Percentiles rank a stretch among this genome's conserved stretches.
Evolutionary conservation across 2,797 vertebrate species (phyloP).

Genomic region (Sarcoramphus papa): DNA sequence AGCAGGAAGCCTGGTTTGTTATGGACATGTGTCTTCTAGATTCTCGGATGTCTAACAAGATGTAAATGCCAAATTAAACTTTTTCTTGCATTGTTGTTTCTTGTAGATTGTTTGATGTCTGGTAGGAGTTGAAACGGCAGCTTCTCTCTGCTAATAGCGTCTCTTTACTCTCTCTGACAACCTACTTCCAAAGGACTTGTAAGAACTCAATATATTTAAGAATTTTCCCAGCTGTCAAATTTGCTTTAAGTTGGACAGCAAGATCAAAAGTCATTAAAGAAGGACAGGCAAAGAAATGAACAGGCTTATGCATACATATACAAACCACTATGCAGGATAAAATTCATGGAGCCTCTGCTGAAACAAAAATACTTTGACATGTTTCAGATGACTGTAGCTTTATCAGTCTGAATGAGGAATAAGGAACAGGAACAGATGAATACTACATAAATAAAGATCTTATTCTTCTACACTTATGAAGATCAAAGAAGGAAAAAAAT

Average conservation of each 20-base stretch:
- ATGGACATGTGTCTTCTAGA: neutral
- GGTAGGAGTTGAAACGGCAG: slow-evolving; percentile 39
- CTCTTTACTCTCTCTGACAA: slow-evolving; percentile 41
- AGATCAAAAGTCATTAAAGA: slow-evolving; percentile 51
- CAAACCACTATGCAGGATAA: neutral
- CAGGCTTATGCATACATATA: neutral
- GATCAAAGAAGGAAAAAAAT: slow-evolving; percentile 14
- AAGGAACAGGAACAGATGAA: slow-evolving; percentile 20
- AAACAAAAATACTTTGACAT: neutral
- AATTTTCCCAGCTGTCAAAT: slow-evolving; percentile 46
- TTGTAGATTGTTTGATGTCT: slow-evolving; percentile 50
- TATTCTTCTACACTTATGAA: slow-evolving; percentile 16
- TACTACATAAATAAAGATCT: slow-evolving; percentile 13
- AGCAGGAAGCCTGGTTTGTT: neutral
- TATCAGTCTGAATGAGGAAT: neutral
- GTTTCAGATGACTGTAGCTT: neutral
- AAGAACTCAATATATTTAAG: slow-evolving; percentile 17
- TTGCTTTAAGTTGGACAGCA: slow-evolving; percentile 36
- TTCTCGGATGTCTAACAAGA: slow-evolving; percentile 24
- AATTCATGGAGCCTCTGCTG: neutral
- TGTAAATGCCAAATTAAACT: slow-evolving; percentile 8
- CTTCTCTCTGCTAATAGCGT: slow-evolving; percentile 36
- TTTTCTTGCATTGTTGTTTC: slow-evolving; percentile 41
- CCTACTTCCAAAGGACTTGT: slow-evolving; percentile 25
- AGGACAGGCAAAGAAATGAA: neutral